Conservation (phyloP, 2,888 invertebrate species). For the Allolobophora icterica region DNA sequence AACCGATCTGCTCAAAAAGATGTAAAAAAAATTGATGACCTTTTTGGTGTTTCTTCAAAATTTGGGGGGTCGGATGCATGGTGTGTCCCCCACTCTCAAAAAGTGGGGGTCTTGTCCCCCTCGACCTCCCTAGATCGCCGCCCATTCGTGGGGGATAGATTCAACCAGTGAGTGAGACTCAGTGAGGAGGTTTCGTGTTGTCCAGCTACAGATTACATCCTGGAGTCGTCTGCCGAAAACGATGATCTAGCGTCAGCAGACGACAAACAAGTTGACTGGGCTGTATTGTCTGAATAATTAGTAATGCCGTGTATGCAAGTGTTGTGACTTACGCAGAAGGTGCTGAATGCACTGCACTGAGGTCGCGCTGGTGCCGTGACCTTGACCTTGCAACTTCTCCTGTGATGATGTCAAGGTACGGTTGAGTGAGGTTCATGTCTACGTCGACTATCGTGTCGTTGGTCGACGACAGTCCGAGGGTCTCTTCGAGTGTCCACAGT, state of each 20-base stretch:
- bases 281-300: background rate
- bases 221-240: background rate
- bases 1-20: too few species aligned
- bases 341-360: background rate
- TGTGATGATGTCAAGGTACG: constrained; percentile 19
- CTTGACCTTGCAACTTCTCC: background rate
- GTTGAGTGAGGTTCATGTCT: constrained; percentile 18
- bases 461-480: background rate
- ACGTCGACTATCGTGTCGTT: background rate
- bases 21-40: too few species aligned
- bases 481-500: background rate
- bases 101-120: too few species aligned
- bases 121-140: too few species aligned
- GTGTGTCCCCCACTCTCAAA: too few species aligned
- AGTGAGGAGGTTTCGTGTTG: too few species aligned
- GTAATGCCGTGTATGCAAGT: background rate
- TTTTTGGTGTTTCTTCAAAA: too few species aligned
- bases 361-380: background rate
- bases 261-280: background rate
- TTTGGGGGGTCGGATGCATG: too few species aligned
- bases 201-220: too few species aligned
- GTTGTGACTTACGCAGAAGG: background rate
- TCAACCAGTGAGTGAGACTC: too few species aligned
- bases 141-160: too few species aligned
- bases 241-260: background rate